A percentile compares a stretch with the other conserved stretches of the same genome.
phyloP scores from a whole-genome alignment of 1,140 invertebrate species.

The Tenebrio molitor region DNA sequence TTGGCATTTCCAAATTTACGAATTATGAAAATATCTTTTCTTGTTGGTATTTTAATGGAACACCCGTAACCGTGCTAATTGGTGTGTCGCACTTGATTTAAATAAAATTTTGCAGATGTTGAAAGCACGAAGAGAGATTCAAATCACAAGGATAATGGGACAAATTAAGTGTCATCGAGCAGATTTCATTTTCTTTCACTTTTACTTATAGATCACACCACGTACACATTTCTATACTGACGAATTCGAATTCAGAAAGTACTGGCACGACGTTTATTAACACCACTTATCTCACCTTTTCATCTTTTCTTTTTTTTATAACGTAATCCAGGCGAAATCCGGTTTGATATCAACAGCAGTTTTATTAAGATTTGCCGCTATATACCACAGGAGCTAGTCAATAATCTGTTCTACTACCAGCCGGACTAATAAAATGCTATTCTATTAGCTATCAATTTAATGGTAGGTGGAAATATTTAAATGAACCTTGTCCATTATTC shows the following conservation, averaged over 20 bases:
- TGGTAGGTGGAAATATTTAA: constrained; percentile 8
- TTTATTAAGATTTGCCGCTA: constrained; percentile 19
- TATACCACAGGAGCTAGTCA: constrained; percentile 8
- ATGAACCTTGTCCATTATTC: background rate
- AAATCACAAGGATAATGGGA: background rate
- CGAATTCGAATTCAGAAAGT: constrained; percentile 28
- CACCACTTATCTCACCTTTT: constrained; percentile 26
- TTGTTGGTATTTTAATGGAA: no score
- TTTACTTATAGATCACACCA: background rate
- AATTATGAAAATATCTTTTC: no score
- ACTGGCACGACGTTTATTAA: constrained; percentile 27
- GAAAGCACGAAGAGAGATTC: background rate
- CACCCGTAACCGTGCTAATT: no score
- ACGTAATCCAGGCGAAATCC: constrained; percentile 24
- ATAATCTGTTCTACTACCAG: background rate
- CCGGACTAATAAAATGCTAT: constrained; percentile 17
- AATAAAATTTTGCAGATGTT: no score
- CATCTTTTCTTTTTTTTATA: constrained; percentile 23
- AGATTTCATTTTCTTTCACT: background rate
- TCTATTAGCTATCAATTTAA: constrained; percentile 6
- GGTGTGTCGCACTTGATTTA: no score
- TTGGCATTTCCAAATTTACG: no score
- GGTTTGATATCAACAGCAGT: constrained; percentile 24
- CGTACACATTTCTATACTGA: constrained; percentile 1
- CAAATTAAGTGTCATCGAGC: background rate